Base-by-base conservation (phyloP, 1,140 invertebrate species). In the Galleria mellonella region DNA sequence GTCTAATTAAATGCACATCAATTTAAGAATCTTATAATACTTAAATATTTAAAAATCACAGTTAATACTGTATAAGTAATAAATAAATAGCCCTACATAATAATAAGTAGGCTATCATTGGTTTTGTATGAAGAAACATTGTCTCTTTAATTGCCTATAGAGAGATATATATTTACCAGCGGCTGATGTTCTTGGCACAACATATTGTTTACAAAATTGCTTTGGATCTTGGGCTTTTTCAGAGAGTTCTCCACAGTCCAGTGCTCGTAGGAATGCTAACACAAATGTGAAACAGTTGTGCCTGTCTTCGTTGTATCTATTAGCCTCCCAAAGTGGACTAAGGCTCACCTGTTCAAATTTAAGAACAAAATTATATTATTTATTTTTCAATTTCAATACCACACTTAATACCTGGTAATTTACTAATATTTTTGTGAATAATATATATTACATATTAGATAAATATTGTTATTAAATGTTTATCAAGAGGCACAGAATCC, bases 261-360 rank as follows among this genome's bases (percentile, higher is more conserved):
- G 81, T 23, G 88, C 88, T 52, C 89, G 83, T 43, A 95, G 78
- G 69, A 95, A 94, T 38, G 90, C 88, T 49, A 95, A 72, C 1
- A 94, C 93, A 86, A 94, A 95, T 23, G 91, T 92, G 61, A 94
- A 95, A 65, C 94, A 95, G 73, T 94, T 95, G 73, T 92, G 89
- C 32, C 86, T 88, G 33, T 91, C 89, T 85, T 93, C 92, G 62
- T 91, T 88, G 68, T 95, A 95, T 47, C 88, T 88, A 41, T 90
- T 83, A 14, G 90, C 69, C 28, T 88, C 88, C 92, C 93, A 94
- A 9, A 87, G 86, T 11, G 89, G 76, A 64, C 92, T 89, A 57
- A 87, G 73, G 69, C 89, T 88, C 31, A 91, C 83, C 88, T 90
- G 37, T 41, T 3, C 17, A 23, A 23, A 23, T 23, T 3, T 23